A percentile compares a stretch with the other conserved stretches of the same genome.
Conservation (phyloP, 2,797 vertebrate species). For the Macropus fuliginosus region DNA sequence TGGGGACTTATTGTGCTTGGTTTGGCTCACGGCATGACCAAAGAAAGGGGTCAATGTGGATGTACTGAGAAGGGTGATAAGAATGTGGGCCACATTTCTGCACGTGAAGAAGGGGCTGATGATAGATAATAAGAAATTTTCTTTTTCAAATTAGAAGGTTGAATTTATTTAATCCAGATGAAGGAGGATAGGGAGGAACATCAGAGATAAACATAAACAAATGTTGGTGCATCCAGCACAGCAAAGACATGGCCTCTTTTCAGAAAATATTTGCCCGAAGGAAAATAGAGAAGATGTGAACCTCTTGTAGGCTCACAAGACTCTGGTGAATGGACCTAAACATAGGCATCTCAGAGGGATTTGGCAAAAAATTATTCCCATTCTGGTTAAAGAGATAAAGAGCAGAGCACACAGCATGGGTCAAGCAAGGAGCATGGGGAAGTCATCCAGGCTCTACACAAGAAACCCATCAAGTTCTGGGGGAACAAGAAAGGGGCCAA, state of each 20-base stretch:
- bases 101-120: neutral
- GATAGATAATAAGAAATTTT: neutral
- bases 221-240: neutral
- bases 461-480: neutral
- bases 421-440: neutral
- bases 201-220: neutral
- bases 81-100: neutral
- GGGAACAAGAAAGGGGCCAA: too few species aligned
- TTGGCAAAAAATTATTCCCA: constrained; percentile 73
- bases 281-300: neutral
- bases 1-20: neutral
- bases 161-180: constrained; percentile 39
- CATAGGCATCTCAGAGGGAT: constrained; percentile 16
- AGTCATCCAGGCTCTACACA: neutral
- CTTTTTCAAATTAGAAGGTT: neutral
- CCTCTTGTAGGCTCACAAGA: neutral
- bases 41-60: neutral
- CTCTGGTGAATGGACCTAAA: too few species aligned
- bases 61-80: neutral
- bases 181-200: neutral
- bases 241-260: neutral
- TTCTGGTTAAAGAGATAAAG: constrained; percentile 28
- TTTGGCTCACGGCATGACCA: too few species aligned
- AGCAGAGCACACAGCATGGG: neutral
- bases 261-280: neutral